Base-by-base conservation (phyloP, 2,888 invertebrate genomes). In the Leucophenga maculata region DNA sequence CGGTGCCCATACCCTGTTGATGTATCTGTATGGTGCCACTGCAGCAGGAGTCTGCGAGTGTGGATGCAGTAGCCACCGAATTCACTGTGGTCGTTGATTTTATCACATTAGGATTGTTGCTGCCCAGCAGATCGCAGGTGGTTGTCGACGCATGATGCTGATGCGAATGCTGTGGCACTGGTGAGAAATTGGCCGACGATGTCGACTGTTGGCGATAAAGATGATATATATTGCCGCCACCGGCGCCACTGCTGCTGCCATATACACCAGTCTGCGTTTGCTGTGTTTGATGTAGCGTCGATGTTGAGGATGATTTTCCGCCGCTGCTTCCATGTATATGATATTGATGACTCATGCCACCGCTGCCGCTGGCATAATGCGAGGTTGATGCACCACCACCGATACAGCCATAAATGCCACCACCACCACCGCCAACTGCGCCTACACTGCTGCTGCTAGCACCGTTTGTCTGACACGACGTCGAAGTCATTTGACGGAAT, bases 101-200 rank as follows among this genome's bases (percentile, higher is more conserved):
- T 83, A 88, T 88, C 86, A 88, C 87, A 86, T 86, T 88, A 71
- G 84, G 76, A 79, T 86, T 86, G 76, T 78, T 84, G 73, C 79
- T 79, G 77, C 86, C 85, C 77, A 88, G 82, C 80, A 88, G 80
- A 77, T 88, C 88, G 77, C 85, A 83, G 72, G 88, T 88, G 71
- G 87, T 88, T 57, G 88, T 88, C 76, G 88, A 87, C 75, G 88
- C 88, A 74, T 88, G 86, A 71, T 87, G 84, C 77, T 88, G 88
- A 80, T 88, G 86, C 68, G 88, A 83, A 74, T 88, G 87, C 72
- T 87, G 69, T 50, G 88, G 88, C 75, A 87, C 83, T 67, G 88
- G 88, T 72, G 88, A 88, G 70, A 87, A 88, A 69, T 86, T 87
- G 39, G 88, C 88, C 77, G 88, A 88, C 69, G 86, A 85, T 65